A percentile compares a stretch with the other conserved stretches of the same genome.
Conservation (phyloP, 2,113 vertebrate species). For the Chloropsis cyanopogon region DNA sequence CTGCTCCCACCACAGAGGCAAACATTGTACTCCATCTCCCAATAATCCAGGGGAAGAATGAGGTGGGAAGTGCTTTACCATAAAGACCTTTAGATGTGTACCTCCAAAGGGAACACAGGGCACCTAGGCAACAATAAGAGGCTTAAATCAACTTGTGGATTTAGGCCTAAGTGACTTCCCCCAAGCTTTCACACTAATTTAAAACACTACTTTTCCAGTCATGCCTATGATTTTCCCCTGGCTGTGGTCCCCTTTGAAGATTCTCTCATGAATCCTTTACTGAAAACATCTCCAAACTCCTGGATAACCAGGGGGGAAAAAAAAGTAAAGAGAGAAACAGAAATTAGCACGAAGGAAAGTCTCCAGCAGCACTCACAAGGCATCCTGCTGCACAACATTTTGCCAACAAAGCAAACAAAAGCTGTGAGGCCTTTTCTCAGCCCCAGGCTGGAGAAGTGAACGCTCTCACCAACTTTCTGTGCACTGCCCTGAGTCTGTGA, state of each 20-base stretch:
- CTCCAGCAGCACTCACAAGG: constrained; percentile 9
- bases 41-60: background rate
- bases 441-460: background rate
- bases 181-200: constrained; percentile 13
- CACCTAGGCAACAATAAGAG: background rate
- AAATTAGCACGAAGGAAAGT: background rate
- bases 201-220: constrained; percentile 32
- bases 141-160: constrained; percentile 13
- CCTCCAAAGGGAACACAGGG: background rate
- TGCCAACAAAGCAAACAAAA: constrained; percentile 34
- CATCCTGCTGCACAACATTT: background rate
- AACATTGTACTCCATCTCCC: background rate
- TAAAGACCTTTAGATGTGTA: background rate
- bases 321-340: background rate
- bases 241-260: constrained; percentile 29
- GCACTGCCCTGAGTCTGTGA: rapidly evolving
- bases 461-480: rapidly evolving
- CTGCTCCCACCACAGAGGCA: background rate
- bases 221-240: background rate
- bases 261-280: background rate
- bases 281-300: constrained; percentile 32
- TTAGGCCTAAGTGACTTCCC: background rate
- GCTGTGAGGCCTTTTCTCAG: background rate
- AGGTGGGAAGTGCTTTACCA: background rate
- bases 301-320: background rate